Base-by-base conservation (phyloP, 2,797 vertebrate species). In the Hyperoplus immaculatus region DNA sequence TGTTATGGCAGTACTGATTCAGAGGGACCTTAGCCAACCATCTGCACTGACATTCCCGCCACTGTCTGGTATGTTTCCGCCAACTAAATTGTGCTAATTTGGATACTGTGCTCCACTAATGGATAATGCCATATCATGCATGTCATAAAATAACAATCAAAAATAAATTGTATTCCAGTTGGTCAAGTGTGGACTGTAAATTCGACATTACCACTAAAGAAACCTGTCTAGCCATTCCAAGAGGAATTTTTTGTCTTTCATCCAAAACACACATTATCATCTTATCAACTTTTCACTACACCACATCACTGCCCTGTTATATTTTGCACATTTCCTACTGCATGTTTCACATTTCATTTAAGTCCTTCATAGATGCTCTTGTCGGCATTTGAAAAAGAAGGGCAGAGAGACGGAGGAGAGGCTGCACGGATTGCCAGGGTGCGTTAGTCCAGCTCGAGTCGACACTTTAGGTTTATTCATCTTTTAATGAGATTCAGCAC, bases 271-370 rank as follows among this genome's bases (percentile, higher is more conserved):
- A 7, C 42, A 15, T 36, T 5, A 6, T 5, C 61, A 13, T 13
- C 13, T 45, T 8, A 43, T 29, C 50, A 53, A 5, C 29, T 29
- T 29, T 36, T 66, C 36, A 6, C 53, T 3, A 0, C 50, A 2
- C 18, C 3, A 4, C 1, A 0, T 29, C 72, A 42, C 41, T 36
- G 49, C 57, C 73, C 4, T 55, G 51, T 21, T 15, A 73, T n/a
- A 71, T 66, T 72, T 42, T 72, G 13, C 53, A 36, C 71, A 70
- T 55, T 55, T n/a, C 38, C 64, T 66, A 8, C 36, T 5, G 65
- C 62, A 38, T 55, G 72, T 16, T 75, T 10, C 56, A 62, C 13
- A 80, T 72, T 80, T 80, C 49, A 85, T 90, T 87, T 75, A 39
- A 74, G 45, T 59, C 58, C 29, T 80, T 79, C n/a, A 82, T 79